phyloP scores from a whole-genome alignment of 2,113 vertebrate species.

The Lasiurus cinereus region DNA sequence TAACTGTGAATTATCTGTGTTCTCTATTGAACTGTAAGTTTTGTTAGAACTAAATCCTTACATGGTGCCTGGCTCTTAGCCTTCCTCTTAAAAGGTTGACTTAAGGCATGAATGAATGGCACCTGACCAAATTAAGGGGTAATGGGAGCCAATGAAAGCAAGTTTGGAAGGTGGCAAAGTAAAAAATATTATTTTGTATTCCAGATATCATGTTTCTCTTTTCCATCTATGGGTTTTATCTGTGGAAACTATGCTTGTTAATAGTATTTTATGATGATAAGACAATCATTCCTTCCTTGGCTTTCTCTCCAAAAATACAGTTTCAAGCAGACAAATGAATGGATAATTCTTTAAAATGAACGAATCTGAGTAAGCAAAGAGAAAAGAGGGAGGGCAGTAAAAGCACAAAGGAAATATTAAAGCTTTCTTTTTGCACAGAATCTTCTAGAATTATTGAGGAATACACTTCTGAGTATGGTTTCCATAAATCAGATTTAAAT shows the following conservation, averaged over 20 bases:
- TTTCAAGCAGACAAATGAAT: constrained; percentile 54
- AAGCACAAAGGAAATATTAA: constrained; percentile 35
- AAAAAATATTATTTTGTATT: background rate
- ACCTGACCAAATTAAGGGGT: background rate
- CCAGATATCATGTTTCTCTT: constrained; percentile 15
- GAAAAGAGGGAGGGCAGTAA: background rate
- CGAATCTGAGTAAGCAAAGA: constrained; percentile 11
- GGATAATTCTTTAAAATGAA: constrained; percentile 56
- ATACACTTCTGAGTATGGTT: constrained; percentile 9
- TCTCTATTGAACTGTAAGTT: background rate
- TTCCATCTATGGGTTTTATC: background rate
- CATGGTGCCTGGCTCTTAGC: background rate
- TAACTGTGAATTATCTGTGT: background rate
- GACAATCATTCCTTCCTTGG: background rate
- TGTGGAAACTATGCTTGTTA: constrained; percentile 57
- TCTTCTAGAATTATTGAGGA: constrained; percentile 52
- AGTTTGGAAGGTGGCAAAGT: background rate
- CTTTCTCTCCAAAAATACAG: constrained; percentile 25
- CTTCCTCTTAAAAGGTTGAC: background rate
- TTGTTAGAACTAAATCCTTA: background rate
- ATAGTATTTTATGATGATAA: constrained; percentile 20
- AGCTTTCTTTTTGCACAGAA: background rate
- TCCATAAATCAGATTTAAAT: constrained; percentile 39
- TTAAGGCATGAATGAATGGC: background rate
- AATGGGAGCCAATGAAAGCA: background rate